Evolutionary conservation across 2,113 vertebrate species (phyloP).

Genomic region (Amblyopsis rosae): DNA sequence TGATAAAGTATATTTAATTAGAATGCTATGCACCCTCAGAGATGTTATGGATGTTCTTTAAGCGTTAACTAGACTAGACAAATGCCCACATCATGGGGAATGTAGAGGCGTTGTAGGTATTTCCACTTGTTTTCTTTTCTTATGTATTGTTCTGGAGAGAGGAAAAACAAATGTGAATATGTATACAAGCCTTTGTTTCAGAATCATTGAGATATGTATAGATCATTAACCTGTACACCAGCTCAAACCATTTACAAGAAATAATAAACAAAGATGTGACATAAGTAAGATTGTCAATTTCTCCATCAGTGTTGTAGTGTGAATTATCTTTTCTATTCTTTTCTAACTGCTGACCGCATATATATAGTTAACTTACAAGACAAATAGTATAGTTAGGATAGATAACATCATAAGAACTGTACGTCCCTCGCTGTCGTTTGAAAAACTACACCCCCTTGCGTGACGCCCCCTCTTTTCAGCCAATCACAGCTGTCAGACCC

Average conservation of each 20-base stretch:
- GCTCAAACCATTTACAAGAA: conserved; percentile 82
- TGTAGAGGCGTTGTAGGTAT: conserved; percentile 81
- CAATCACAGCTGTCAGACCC: conserved; percentile 41
- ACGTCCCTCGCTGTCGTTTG: too few species aligned
- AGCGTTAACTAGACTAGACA: conserved; percentile 76
- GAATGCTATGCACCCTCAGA: conserved; percentile 86
- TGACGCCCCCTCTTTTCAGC: conserved; percentile 57
- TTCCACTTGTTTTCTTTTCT: conserved; percentile 78
- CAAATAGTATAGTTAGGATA: too few species aligned
- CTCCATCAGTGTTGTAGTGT: neutral
- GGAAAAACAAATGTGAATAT: conserved; percentile 73
- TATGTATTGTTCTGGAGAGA: conserved; percentile 74
- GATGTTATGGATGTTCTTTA: conserved; percentile 83
- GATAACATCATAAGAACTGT: too few species aligned
- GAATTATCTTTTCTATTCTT: neutral
- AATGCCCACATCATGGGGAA: conserved; percentile 75
- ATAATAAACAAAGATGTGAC: conserved; percentile 83
- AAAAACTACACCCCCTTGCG: conserved; percentile 28
- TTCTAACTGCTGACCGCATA: too few species aligned
- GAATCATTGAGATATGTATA: conserved; percentile 78
- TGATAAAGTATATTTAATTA: conserved; percentile 80
- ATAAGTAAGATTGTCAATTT: conserved; percentile 29
- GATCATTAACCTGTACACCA: conserved; percentile 84
- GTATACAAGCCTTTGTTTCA: conserved; percentile 80
- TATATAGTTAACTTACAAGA: too few species aligned